A percentile compares a stretch with the other conserved stretches of the same genome.
Conservation (phyloP, 1,140 invertebrate genomes). For the Pseudomyrmex concolor region DNA sequence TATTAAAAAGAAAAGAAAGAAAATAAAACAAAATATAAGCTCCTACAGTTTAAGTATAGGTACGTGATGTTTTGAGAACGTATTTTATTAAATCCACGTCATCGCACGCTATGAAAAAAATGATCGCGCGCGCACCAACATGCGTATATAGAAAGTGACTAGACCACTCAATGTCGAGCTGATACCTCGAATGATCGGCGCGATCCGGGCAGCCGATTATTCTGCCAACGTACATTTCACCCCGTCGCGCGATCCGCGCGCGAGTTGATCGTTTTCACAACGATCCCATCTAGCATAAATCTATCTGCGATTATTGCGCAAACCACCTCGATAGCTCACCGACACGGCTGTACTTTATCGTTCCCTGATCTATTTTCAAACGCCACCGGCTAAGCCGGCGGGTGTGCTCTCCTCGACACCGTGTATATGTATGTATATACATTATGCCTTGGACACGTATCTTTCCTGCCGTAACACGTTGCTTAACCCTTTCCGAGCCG, state of each 20-base stretch:
- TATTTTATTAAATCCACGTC: neutral
- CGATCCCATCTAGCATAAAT: constrained; percentile 58
- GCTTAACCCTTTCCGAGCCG: constrained; percentile 35
- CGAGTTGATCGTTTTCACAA: constrained; percentile 47
- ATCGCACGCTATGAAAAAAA: neutral
- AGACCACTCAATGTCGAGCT: constrained; percentile 25
- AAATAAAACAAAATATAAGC: too few relatives aligned
- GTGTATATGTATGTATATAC: neutral
- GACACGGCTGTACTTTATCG: constrained; percentile 65
- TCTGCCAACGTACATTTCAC: constrained; percentile 27
- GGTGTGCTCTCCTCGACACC: constrained; percentile 9
- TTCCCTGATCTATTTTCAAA: constrained; percentile 64
- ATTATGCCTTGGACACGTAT: constrained; percentile 41
- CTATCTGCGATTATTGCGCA: constrained; percentile 67
- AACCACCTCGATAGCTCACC: constrained; percentile 62
- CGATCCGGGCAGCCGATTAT: constrained; percentile 11
- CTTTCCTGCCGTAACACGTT: constrained; percentile 42
- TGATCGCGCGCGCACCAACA: neutral
- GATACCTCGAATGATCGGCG: constrained; percentile 2
- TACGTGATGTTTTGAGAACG: neutral
- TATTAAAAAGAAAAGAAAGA: too few relatives aligned
- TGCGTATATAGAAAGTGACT: constrained; percentile 18
- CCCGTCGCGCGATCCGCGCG: constrained; percentile 1
- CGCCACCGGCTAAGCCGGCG: constrained; percentile 45
- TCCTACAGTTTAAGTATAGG: neutral